Conservation (phyloP, 2,797 vertebrate genomes). For the Florisuga fusca region DNA sequence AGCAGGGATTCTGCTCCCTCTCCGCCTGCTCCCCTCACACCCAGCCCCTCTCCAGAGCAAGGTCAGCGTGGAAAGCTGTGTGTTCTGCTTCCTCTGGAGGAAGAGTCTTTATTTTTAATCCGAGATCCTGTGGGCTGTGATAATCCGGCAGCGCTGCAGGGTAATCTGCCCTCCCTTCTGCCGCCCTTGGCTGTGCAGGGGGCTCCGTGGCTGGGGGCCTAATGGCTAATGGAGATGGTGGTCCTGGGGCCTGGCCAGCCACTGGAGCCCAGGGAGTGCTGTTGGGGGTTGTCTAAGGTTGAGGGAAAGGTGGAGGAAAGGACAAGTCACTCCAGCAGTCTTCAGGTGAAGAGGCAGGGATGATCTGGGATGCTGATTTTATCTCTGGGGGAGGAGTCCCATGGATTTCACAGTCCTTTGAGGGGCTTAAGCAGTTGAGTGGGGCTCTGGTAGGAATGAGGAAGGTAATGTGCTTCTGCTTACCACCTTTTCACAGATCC, state of each 20-base stretch:
- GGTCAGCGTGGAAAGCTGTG: neutral
- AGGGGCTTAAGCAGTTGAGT: accelerated
- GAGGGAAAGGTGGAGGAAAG: neutral
- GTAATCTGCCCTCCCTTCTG: neutral
- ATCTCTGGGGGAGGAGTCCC: neutral
- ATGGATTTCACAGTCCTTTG: neutral
- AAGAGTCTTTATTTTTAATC: neutral
- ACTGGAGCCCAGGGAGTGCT: accelerated
- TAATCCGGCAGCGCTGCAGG: neutral
- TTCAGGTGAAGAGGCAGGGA: neutral
- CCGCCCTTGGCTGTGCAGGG: neutral
- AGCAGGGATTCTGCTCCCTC: neutral
- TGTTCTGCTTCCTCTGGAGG: neutral
- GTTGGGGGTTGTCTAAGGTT: accelerated
- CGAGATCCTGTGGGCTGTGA: neutral
- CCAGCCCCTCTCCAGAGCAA: neutral
- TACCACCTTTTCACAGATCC: neutral
- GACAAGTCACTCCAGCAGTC: neutral
- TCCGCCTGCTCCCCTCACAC: neutral
- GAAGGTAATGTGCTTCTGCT: too few relatives aligned
- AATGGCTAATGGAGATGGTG: neutral
- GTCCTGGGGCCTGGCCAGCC: neutral
- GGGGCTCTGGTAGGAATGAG: neutral
- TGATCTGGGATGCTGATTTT: neutral
- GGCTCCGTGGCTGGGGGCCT: neutral